Evolutionary conservation across 2,797 vertebrate species (phyloP), one percentile per base, ranked within the genome.

Genomic region (Esox lucius): DNA sequence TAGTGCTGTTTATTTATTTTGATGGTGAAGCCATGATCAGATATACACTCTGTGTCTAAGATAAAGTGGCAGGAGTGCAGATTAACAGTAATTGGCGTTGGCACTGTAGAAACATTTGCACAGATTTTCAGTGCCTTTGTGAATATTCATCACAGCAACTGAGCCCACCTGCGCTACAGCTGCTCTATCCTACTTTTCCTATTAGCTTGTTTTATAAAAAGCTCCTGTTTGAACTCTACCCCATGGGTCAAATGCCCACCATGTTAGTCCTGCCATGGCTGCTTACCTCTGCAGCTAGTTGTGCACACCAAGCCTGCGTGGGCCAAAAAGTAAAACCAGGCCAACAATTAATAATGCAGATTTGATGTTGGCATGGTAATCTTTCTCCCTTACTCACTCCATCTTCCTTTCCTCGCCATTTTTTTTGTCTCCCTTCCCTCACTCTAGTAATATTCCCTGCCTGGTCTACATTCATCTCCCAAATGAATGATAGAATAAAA

Each of bases 31-130:
- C 76, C 85, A 81, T 90, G 89, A 92, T 91, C 87, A 89, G 88
- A 90, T 89, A 82, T 86, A 81, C 85, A 87, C 85, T 86, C 83
- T 81, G 84, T 90, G 81, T 89, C 88, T 85, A 87, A 93, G 68
- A 89, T 75, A 86, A 87, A 86, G 78, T 91, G 90, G 86, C 90
- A 89, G 74, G 67, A 78, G 79, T 79, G 78, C 82, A 88, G 86
- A 88, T 87, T 88, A 91, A 87, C 85, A 76, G 81, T 93, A 92
- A 93, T 91, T 90, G 85, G 81, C 82, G 82, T 79, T 91, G 87
- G 91, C 88, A 90, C 85, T 86, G 86, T 75, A 81, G 81, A 90
- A 83, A 86, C 83, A 76, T 78, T 81, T 86, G 78, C 77, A 86
- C 78, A 84, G 77, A 84, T 85, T 83, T 71, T 75, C 74, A 31